Base-by-base conservation (phyloP, 2,888 invertebrate genomes). In the Zygaena filipendulae region DNA sequence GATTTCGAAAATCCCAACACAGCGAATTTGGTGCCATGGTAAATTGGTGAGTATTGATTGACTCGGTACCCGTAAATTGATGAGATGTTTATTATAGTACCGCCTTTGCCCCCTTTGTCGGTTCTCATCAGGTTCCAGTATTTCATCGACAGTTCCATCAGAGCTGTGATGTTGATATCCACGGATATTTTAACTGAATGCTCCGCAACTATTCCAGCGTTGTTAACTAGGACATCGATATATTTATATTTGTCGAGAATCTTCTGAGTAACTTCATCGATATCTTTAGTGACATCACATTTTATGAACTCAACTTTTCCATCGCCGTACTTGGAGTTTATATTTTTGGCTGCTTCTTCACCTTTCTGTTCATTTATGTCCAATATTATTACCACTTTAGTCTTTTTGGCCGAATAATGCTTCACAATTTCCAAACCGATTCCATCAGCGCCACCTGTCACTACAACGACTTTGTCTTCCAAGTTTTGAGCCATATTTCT, bases 81-180 rank as follows among this genome's bases (percentile, higher is more conserved):
- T 1, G 85, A 75, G 11, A 87, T 63, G 49, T 89, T 88, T n/a
- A 88, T 69, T 24, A 88, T 81, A 1, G 81, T 77, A 1, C 87
- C 87, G 6, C 87, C 87, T 19, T 62, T 57, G 0, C 83, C 84
- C 1, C 80, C 74, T 29, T 68, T 77, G 35, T 82, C 72, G 23
- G 59, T 75, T 8, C 83, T 68, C 82, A 86, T 82, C 46, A 82
- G 72, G 30, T 84, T 69, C 49, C 84, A 68, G 24, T 80, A 85
- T 19, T 84, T 64, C n/a, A 82, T 41, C 0, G 75, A 74, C 42
- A 82, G 69, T 23, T 59, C 55, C 3, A 60, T 44, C 1, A 68
- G 29, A 2, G 53, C 57, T 5, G 47, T 51, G 0, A 60, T 52
- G 18, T 82, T 82, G 5, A 74, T 59, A 13, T 55, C 56, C 4